Conservation (phyloP, 1,140 invertebrate species). For the Agrypnia vestita region DNA sequence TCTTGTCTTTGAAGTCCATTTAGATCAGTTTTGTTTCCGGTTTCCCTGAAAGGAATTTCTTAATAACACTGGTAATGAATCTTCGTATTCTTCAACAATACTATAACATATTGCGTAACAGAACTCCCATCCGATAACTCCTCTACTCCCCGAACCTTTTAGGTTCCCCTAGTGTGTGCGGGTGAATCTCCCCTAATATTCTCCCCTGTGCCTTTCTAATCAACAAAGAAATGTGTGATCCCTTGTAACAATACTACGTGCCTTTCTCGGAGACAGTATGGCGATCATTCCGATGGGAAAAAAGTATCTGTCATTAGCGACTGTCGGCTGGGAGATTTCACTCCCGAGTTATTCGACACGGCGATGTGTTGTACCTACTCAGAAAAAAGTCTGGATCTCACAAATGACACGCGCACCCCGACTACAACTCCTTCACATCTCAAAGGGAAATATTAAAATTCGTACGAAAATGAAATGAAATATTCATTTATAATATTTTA, state of each 20-base stretch:
- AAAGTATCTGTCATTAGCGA: constrained; percentile 23
- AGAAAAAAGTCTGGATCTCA: background rate
- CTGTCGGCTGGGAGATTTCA: constrained; percentile 28
- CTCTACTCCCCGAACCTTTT: too few relatives aligned
- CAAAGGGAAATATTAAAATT: background rate
- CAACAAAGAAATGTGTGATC: constrained; percentile 36
- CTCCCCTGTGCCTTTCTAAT: constrained; percentile 17
- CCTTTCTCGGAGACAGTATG: background rate
- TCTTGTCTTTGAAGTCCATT: too few relatives aligned
- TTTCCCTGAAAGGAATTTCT: too few relatives aligned
- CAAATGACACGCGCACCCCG: background rate
- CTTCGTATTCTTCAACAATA: too few relatives aligned
- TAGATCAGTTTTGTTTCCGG: too few relatives aligned
- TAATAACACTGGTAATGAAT: too few relatives aligned
- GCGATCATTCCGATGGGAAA: background rate
- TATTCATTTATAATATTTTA: too few relatives aligned
- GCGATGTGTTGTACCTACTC: background rate
- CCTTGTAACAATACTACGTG: constrained; percentile 32
- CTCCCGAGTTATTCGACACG: constrained; percentile 17
- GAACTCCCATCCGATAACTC: too few relatives aligned
- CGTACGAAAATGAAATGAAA: too few relatives aligned
- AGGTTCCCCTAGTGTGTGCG: background rate
- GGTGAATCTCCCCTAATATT: background rate
- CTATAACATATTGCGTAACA: too few relatives aligned
- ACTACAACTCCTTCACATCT: background rate